Evolutionary conservation across 2,888 invertebrate genomes (phyloP).

Genomic region (Agonopterix heracliana): DNA sequence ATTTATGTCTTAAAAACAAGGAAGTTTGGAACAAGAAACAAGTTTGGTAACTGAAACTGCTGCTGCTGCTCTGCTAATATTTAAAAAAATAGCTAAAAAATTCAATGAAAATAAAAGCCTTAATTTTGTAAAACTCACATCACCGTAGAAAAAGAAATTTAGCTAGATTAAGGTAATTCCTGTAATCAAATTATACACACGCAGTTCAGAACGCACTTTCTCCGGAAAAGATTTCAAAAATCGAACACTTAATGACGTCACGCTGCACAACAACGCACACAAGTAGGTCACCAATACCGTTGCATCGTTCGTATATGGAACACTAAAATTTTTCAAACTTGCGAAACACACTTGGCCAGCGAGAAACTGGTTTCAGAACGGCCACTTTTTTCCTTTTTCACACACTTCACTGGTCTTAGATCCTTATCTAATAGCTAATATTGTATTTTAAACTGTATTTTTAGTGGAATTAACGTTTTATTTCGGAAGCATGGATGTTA

Average conservation of each 20-base stretch:
- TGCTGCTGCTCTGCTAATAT: no score
- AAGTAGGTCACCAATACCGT: slow-evolving; percentile 41
- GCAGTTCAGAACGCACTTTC: neutral
- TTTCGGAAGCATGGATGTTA: neutral
- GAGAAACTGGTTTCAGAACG: slow-evolving; percentile 1
- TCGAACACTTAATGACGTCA: slow-evolving; percentile 33
- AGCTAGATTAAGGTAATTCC: no score
- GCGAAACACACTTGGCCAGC: slow-evolving; percentile 16
- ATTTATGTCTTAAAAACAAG: no score
- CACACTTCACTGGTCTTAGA: neutral
- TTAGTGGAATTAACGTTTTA: neutral
- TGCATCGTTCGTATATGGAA: slow-evolving; percentile 21
- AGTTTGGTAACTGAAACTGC: no score
- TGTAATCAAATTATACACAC: no score
- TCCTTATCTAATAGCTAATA: neutral
- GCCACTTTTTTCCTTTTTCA: neutral
- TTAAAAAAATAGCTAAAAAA: no score
- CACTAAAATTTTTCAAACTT: slow-evolving; percentile 16
- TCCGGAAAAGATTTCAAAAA: slow-evolving; percentile 10
- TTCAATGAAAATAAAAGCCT: no score
- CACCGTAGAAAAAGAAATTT: no score
- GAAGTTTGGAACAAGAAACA: no score
- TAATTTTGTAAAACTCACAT: no score
- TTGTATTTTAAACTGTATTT: neutral
- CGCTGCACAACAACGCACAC: slow-evolving; percentile 27